These are phyloP conservation scores for Sitophilus oryzae DNA, from an alignment of 1,140 invertebrate genomes.

Conservation along the genomic window DNA sequence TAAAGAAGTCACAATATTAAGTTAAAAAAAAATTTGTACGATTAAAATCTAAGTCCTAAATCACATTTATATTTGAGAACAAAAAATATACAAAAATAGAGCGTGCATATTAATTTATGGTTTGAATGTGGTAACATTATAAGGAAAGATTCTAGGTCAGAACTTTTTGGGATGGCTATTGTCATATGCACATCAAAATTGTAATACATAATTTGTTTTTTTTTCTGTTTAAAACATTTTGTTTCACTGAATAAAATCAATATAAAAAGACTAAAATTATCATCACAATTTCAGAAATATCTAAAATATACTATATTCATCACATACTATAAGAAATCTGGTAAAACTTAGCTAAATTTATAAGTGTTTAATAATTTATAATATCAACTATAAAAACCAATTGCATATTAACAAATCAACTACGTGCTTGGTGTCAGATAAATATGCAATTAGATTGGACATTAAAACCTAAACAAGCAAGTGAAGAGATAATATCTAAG, in stretches of 20 bases:
- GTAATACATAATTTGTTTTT: background rate
- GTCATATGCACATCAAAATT: background rate
- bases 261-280: conserved; percentile 15
- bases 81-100: background rate
- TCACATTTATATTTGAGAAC: conserved; percentile 9
- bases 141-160: no score
- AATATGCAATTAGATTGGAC: no score
- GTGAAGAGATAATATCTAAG: no score
- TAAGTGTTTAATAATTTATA: background rate
- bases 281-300: conserved; percentile 11
- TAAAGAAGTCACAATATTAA: background rate
- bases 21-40: conserved; percentile 10
- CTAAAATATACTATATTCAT: conserved; percentile 10
- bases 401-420: background rate
- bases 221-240: conserved; percentile 9
- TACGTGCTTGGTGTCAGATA: no score
- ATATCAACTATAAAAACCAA: no score
- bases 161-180: no score
- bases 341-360: background rate
- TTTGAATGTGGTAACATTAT: background rate
- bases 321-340: conserved; percentile 8
- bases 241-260: conserved; percentile 1
- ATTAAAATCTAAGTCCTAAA: conserved; percentile 11
- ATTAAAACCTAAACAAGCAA: no score
- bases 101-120: background rate